These are phyloP conservation scores for Drosophila albomicans DNA, from an alignment of 1,140 invertebrate genomes.

Conservation along the genomic window DNA sequence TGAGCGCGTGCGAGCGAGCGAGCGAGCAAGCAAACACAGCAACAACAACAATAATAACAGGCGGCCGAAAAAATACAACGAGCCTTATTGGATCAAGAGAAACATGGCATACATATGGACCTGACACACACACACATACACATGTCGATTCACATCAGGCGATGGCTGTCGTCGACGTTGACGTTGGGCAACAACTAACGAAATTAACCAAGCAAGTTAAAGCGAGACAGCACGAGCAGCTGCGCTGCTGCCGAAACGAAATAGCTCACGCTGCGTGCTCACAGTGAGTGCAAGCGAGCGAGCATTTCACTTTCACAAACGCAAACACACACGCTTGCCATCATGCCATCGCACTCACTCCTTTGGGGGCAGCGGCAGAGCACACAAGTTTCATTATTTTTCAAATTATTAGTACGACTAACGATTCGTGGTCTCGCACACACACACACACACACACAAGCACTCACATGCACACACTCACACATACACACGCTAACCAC, in stretches of 20 bases:
- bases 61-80: constrained; percentile 36
- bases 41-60: constrained; percentile 30
- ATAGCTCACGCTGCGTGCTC: no score
- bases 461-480: constrained; percentile 14
- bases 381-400: constrained; percentile 76
- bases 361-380: constrained; percentile 13
- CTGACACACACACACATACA: constrained; percentile 9
- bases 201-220: constrained; percentile 80
- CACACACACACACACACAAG: constrained; percentile 39
- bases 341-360: constrained; percentile 24
- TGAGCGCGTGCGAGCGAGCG: constrained; percentile 24
- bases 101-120: constrained; percentile 55
- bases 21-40: constrained; percentile 16
- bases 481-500: constrained; percentile 59
- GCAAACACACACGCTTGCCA: background rate
- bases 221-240: constrained; percentile 66
- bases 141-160: constrained; percentile 43
- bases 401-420: constrained; percentile 84
- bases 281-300: constrained; percentile 10
- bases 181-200: constrained; percentile 62
- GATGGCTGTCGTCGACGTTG: constrained; percentile 8
- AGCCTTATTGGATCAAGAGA: constrained; percentile 62
- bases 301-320: constrained; percentile 26
- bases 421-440: constrained; percentile 79
- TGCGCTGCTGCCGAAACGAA: background rate